Percentiles rank a stretch among this genome's conserved stretches.
phyloP scores from a whole-genome alignment of 2,888 invertebrate genomes.

The Chrysolina americana region DNA sequence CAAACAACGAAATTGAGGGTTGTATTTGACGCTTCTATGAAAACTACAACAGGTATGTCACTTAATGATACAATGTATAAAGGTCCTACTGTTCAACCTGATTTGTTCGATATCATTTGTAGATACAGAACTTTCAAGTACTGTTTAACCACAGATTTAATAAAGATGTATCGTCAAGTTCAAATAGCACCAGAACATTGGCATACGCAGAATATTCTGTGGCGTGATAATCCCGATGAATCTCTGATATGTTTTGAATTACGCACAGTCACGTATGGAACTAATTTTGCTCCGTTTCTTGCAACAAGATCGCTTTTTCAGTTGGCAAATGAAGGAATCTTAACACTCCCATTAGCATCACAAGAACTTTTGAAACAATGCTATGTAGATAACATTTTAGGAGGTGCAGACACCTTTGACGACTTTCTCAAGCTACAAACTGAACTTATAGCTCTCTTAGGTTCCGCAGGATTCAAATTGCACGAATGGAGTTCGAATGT shows the following conservation, averaged over 20 bases:
- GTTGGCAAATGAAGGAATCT: slow-evolving; percentile 8
- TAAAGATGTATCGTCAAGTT: too few relatives aligned
- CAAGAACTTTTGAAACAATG: slow-evolving; percentile 32
- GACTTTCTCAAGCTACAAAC: too few relatives aligned
- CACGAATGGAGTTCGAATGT: slow-evolving; percentile 40
- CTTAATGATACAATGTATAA: slow-evolving; percentile 32
- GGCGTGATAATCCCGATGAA: slow-evolving; percentile 19
- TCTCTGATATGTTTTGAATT: slow-evolving; percentile 33
- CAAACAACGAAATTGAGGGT: slow-evolving; percentile 42
- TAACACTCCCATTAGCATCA: slow-evolving; percentile 25
- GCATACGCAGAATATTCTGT: too few relatives aligned
- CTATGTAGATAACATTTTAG: slow-evolving; percentile 42
- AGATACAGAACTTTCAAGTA: slow-evolving; percentile 33
- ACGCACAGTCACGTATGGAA: slow-evolving; percentile 39
- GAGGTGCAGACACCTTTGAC: slow-evolving; percentile 32
- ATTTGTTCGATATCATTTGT: slow-evolving; percentile 38
- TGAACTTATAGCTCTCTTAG: too few relatives aligned
- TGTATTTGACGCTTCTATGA: slow-evolving; percentile 38
- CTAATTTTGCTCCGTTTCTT: slow-evolving; percentile 38
- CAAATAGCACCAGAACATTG: too few relatives aligned
- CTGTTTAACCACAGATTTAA: too few relatives aligned
- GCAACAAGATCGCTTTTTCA: slow-evolving; percentile 22
- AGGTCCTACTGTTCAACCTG: slow-evolving; percentile 35
- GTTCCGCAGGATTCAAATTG: too few relatives aligned
- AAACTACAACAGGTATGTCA: slow-evolving; percentile 26